Base-by-base conservation (phyloP, 2,113 vertebrate genomes). In the Pristiophorus japonicus region DNA sequence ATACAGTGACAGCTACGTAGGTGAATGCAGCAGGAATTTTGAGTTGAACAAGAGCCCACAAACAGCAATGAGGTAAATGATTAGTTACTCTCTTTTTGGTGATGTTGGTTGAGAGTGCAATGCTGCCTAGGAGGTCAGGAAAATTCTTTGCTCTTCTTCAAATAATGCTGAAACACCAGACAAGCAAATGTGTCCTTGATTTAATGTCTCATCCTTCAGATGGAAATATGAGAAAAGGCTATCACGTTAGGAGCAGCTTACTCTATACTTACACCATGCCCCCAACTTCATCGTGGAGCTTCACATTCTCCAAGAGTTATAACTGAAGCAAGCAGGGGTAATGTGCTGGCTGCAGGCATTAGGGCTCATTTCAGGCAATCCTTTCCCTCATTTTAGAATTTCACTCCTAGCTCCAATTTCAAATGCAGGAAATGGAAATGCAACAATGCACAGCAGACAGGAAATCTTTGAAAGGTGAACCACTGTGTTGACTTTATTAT, bases 401-500 rank as follows among this genome's bases (percentile, higher is more conserved):
- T 92, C 55, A 65, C 59, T 92, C 20, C 3, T 16, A 38, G 59
- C n/a, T 63, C 34, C 63, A 63, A 8, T 16, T 65, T 27, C n/a
- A 92, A 38, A 65, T 92, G 10, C 18, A 63, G n/a, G 22, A 7
- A 27, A 87, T 87, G 7, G 84, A 55, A 87, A 87, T 87, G 1
- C 18, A 87, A 51, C 45, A 87, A 51, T 34, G 59, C 59, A 92
- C 1, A 22, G 88, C n/a, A 63, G 34, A 38, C 88, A 92, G 59
- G n/a, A 63, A 92, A 92, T n/a, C 88, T 63, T 65, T 92, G 88
- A 91, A 91, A 62, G 14, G 55, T 91, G 88, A 92, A 65, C 16
- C 34, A 92, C 18, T 18, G 7, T 92, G 34, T 92, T 92, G 34
- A 63, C n/a, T 92, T 63, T 92, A 16, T 30, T 20, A 38, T 92